Percentiles rank a stretch among this genome's conserved stretches.
Conservation (phyloP, 2,113 vertebrate genomes). For the Zosterops lateralis region DNA sequence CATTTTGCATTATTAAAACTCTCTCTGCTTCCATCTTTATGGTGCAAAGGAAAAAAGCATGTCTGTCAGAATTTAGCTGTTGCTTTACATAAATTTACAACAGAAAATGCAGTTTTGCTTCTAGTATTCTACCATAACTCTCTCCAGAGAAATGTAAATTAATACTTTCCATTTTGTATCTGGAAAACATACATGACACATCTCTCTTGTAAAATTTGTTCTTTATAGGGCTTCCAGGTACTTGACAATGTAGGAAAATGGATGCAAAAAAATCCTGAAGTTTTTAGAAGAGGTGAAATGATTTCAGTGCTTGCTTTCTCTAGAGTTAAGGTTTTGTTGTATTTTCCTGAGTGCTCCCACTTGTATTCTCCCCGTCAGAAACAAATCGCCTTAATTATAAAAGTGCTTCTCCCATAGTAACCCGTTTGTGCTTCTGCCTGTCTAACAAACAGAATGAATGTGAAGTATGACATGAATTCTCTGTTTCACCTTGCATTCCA, state of each 20-base stretch:
- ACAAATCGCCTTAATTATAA: background rate
- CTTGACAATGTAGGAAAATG: background rate
- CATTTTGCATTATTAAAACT: conserved; percentile 37
- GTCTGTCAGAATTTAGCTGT: background rate
- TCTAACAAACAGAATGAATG: background rate
- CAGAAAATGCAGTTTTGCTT: background rate
- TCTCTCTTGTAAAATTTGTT: background rate
- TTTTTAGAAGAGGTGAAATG: background rate
- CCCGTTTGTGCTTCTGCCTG: background rate
- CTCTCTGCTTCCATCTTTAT: background rate
- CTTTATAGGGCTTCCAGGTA: background rate
- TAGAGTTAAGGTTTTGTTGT: background rate
- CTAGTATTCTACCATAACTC: background rate
- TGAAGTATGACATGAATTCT: background rate
- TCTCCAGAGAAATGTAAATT: background rate
- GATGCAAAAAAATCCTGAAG: background rate
- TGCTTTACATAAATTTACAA: conserved; percentile 21
- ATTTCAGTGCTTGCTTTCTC: background rate
- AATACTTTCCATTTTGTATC: background rate
- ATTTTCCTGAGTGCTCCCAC: background rate
- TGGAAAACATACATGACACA: background rate
- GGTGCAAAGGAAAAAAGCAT: background rate
- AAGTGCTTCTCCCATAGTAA: conserved; percentile 6
- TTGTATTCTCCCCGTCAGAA: background rate
- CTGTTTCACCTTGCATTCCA: background rate